phyloP scores from a whole-genome alignment of 2,113 vertebrate species.

The Mugil cephalus region DNA sequence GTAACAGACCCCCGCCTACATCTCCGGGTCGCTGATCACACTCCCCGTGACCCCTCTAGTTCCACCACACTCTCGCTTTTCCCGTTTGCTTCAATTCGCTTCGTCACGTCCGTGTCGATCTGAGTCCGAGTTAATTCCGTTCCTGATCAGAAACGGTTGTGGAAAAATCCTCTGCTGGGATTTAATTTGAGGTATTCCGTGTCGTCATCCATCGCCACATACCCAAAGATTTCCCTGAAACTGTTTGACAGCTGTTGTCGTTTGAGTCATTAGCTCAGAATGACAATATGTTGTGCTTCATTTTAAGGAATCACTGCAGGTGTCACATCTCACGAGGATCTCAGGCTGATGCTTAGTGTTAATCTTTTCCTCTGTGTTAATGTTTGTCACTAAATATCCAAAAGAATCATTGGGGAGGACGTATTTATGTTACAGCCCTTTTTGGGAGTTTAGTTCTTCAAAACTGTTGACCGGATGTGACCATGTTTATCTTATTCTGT shows the following conservation, averaged over 20 bases:
- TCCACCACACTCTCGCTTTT: slow-evolving; percentile 6
- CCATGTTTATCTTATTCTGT: no score
- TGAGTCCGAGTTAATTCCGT: not conserved
- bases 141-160: not conserved
- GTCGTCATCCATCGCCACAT: not conserved
- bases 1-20: not conserved
- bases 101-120: not conserved
- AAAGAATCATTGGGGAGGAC: no score
- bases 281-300: not conserved
- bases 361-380: no score
- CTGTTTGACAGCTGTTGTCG: rapidly evolving
- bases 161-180: not conserved
- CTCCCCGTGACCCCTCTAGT: slow-evolving; percentile 39
- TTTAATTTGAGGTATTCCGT: rapidly evolving
- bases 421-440: no score
- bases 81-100: not conserved
- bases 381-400: no score
- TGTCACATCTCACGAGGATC: no score
- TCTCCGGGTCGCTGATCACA: slow-evolving; percentile 48
- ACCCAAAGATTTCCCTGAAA: not conserved
- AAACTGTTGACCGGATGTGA: no score
- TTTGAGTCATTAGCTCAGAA: not conserved
- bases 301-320: not conserved
- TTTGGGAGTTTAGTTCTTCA: no score
- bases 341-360: no score